These are phyloP conservation scores for Neotoxoptera formosana DNA, from an alignment of 1,140 invertebrate species.

Conservation along the genomic window DNA sequence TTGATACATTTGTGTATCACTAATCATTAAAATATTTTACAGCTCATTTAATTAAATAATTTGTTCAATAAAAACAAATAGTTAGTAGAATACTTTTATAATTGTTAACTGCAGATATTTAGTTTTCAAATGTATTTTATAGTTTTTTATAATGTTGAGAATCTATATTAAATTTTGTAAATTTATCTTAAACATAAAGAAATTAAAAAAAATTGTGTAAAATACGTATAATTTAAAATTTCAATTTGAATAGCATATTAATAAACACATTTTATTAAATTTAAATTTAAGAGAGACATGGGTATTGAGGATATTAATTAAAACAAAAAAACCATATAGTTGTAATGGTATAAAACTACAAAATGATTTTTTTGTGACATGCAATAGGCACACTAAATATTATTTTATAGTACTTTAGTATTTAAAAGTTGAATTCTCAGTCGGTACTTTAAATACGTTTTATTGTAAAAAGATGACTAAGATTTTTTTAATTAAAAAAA, in stretches of 20 bases:
- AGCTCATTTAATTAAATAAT: neutral
- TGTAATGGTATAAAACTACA: too few species aligned
- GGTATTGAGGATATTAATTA: too few species aligned
- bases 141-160: neutral
- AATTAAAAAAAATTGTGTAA: neutral
- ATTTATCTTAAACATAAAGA: neutral
- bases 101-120: neutral
- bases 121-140: neutral
- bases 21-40: neutral
- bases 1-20: neutral
- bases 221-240: too few species aligned
- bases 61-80: neutral
- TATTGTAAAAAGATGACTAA: neutral
- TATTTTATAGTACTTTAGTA: neutral
- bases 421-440: neutral
- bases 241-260: too few species aligned
- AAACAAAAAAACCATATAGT: too few species aligned
- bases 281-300: too few species aligned
- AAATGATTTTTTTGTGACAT: too few species aligned
- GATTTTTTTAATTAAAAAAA: neutral
- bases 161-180: neutral
- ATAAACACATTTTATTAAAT: too few species aligned
- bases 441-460: neutral
- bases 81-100: neutral
- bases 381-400: too few species aligned